Base-by-base conservation (phyloP, 1,140 invertebrate species). In the Battus philenor region DNA sequence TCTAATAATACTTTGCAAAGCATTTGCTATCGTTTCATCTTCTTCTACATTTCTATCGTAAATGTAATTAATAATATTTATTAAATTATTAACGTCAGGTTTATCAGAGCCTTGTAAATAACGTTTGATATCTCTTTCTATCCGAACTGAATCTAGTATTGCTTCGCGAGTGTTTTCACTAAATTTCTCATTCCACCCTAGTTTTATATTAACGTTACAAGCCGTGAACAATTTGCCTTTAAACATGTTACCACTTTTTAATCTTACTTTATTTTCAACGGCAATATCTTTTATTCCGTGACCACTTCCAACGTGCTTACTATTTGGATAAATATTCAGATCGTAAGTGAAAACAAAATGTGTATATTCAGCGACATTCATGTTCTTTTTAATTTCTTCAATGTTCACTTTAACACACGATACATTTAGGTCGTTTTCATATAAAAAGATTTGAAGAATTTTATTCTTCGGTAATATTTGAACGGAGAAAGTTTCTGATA, bases 221-320 rank as follows among this genome's bases (percentile, higher is more conserved):
- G 10, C 58, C 0, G 76, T 73, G 10, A 39, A 56, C 27, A 82
- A 46, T 45, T 64, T 67, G 8, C 65, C 74, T 54, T 73, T 66
- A 47, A 80, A 84, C 24, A 74, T 11, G 54, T 69, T 73, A 26
- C 59, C 68, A 29, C 69, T 72, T 64, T 73, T 82, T 12, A 85
- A 49, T 49, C 69, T 68, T 0, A 79, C 52, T 62, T 76, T 73
- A 52, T 67, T 71, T 24, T 39, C 50, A 13, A 44, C 29, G 7
- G 63, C 58, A 46, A 84, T 74, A 39, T 74, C 70, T 65, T 79
- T 80, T 3, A 84, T 77, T 38, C 49, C 62, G 33, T 55, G 51
- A 4, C 77, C 77, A 55, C 68, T 69, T 0, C 80, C 80, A 9
- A 79, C 59, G 18, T 29, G 20, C 53, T 59, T 65, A n/a, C 43